Base-by-base conservation (phyloP, 1,140 invertebrate species). In the Neodiprion pinetum region DNA sequence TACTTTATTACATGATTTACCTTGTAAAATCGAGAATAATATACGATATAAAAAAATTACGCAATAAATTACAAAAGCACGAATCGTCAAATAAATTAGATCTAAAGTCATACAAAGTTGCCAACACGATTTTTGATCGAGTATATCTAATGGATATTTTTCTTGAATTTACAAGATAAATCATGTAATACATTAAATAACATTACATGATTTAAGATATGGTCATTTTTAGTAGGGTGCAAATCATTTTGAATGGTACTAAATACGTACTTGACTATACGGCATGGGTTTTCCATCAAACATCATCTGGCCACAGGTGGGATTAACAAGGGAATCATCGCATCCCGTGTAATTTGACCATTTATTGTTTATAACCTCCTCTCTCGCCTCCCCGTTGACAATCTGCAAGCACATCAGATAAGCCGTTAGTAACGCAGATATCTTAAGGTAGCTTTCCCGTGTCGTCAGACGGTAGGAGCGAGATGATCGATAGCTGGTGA, bases 321-420 rank as follows among this genome's bases (percentile, higher is more conserved):
- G 84, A 14, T 83, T 81, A 8, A 81, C 74, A 9, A 66, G 67
- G 9, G 76, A 73, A 3, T 82, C 82, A 53, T 84, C 80, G 76
- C 89, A 90, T 1, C 88, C 88, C 7, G 80, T 85, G 72, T 82
- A 89, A 77, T 86, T 84, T 9, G 75, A 61, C 61, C 74, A 77
- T 48, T 85, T 80, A 73, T 90, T 88, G 78, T 88, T 89, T 21
- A 86, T 79, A 47, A 90, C 85, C 65, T 86, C 83, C 77, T 90
- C 89, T 49, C 72, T 82, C 1, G 88, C 86, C 74, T 88, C 84
- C 3, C 82, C 81, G 75, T 90, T 90, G 14, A 89, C 88, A 71
- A 87, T 77, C 80, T 85, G 48, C 82, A 76, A 69, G 67, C 14
- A 40, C 28, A 40, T 40, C 1, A 40, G 28, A 40, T 1, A 14